Evolutionary conservation across 2,797 vertebrate genomes (phyloP).

Genomic region (Echeneis naucrates): DNA sequence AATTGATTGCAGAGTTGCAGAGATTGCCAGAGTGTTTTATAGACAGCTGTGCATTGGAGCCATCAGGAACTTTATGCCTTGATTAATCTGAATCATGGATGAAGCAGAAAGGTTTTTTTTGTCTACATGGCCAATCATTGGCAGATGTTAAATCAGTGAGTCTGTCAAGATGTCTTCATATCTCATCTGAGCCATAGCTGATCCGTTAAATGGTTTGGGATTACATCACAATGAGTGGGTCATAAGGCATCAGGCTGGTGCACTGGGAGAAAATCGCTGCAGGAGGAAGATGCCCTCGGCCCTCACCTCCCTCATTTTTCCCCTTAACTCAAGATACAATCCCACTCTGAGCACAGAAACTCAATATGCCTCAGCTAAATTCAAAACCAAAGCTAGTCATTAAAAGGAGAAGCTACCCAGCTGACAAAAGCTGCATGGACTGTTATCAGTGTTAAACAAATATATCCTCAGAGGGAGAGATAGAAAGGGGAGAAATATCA

Average conservation of each 20-base stretch:
- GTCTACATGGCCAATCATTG: conserved; percentile 30
- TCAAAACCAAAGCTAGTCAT: conserved; percentile 76
- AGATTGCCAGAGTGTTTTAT: conserved; percentile 50
- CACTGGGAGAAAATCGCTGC: conserved; percentile 55
- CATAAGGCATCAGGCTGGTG: conserved; percentile 45
- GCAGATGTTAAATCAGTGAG: conserved; percentile 51
- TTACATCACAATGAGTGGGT: conserved; percentile 70
- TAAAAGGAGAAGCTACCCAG: conserved; percentile 70
- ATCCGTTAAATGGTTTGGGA: conserved; percentile 73
- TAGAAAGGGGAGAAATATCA: conserved; percentile 58
- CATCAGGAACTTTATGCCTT: conserved; percentile 52
- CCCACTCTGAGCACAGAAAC: conserved; percentile 69
- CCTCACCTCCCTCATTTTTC: conserved; percentile 50
- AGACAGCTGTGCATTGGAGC: conserved; percentile 54
- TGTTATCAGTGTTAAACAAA: conserved; percentile 79
- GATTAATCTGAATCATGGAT: conserved; percentile 60
- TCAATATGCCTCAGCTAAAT: conserved; percentile 74
- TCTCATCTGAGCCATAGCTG: conserved; percentile 54
- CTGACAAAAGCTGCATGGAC: conserved; percentile 68
- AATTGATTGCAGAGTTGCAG: conserved; percentile 74
- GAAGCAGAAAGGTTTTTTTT: conserved; percentile 31
- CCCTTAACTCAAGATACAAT: conserved; percentile 72
- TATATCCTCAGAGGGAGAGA: conserved; percentile 65
- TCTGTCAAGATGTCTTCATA: conserved; percentile 49
- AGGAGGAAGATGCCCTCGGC: conserved; percentile 37